These are phyloP conservation scores for Drosophila pruinosa DNA, from an alignment of 1,140 invertebrate genomes.

Conservation along the genomic window DNA sequence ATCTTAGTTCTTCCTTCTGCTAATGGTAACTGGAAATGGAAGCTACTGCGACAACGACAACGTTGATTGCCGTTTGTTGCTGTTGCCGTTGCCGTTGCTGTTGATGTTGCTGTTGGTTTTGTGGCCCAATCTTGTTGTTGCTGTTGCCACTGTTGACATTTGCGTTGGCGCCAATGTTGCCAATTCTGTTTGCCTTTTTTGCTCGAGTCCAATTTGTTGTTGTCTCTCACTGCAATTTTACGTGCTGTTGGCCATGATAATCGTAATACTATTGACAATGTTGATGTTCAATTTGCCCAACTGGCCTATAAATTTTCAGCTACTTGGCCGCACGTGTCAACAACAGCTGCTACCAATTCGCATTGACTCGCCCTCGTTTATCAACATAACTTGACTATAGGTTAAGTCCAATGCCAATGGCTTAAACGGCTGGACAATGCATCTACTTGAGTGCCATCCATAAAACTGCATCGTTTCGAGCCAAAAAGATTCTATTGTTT, in stretches of 20 bases:
- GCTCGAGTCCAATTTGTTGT: slow-evolving; percentile 4
- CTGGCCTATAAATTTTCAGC: slow-evolving; percentile 55
- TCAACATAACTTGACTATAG: slow-evolving; percentile 10
- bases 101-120: slow-evolving; percentile 38
- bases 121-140: background rate
- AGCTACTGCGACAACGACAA: slow-evolving; percentile 50
- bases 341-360: slow-evolving; percentile 7
- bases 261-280: slow-evolving; percentile 51
- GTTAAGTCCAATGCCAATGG: background rate
- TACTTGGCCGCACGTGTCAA: slow-evolving; percentile 44
- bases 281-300: slow-evolving; percentile 42
- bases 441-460: background rate
- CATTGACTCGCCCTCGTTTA: background rate
- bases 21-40: slow-evolving; percentile 76
- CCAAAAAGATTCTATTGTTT: slow-evolving; percentile 17
- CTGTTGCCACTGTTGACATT: slow-evolving; percentile 40
- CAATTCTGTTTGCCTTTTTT: slow-evolving; percentile 67
- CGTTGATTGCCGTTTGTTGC: slow-evolving; percentile 56
- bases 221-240: slow-evolving; percentile 61
- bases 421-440: slow-evolving; percentile 1
- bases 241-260: slow-evolving; percentile 72
- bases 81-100: slow-evolving; percentile 30
- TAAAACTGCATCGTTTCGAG: background rate
- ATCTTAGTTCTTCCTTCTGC: slow-evolving; percentile 43
- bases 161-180: slow-evolving; percentile 55